These are phyloP conservation scores for Ligdia adustata DNA, from an alignment of 2,888 invertebrate species.

Conservation along the genomic window DNA sequence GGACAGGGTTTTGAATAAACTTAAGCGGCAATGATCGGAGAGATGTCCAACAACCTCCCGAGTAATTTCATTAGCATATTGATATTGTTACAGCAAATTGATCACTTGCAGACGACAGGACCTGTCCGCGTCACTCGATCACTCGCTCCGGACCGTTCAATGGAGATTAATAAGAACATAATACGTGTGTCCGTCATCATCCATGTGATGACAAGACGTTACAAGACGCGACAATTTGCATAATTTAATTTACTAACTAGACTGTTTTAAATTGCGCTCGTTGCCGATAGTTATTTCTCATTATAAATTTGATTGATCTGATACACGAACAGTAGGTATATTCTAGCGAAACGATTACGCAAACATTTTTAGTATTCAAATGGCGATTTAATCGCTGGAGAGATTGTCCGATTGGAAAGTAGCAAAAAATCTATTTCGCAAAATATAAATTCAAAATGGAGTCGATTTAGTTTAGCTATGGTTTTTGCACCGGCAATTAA, in stretches of 20 bases:
- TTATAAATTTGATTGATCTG: conserved; percentile 46
- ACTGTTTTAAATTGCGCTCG: conserved; percentile 37
- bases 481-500: conserved; percentile 35
- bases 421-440: conserved; percentile 22
- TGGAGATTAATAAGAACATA: conserved; percentile 44
- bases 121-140: conserved; percentile 33
- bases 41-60: conserved; percentile 31
- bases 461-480: conserved; percentile 36
- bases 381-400: conserved; percentile 15
- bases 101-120: conserved; percentile 38
- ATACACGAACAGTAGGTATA: conserved; percentile 8
- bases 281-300: conserved; percentile 38
- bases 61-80: conserved; percentile 55
- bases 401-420: conserved; percentile 21
- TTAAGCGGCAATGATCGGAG: conserved; percentile 10
- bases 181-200: conserved; percentile 42
- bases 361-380: conserved; percentile 19
- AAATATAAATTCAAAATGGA: conserved; percentile 40
- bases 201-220: conserved; percentile 35
- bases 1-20: conserved; percentile 19
- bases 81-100: conserved; percentile 52
- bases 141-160: conserved; percentile 35
- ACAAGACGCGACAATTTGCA: conserved; percentile 32
- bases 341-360: conserved; percentile 6
- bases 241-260: conserved; percentile 43